Percentiles rank a stretch among this genome's conserved stretches.
Conservation (phyloP, 2,797 vertebrate genomes). For the Chelon auratus region DNA sequence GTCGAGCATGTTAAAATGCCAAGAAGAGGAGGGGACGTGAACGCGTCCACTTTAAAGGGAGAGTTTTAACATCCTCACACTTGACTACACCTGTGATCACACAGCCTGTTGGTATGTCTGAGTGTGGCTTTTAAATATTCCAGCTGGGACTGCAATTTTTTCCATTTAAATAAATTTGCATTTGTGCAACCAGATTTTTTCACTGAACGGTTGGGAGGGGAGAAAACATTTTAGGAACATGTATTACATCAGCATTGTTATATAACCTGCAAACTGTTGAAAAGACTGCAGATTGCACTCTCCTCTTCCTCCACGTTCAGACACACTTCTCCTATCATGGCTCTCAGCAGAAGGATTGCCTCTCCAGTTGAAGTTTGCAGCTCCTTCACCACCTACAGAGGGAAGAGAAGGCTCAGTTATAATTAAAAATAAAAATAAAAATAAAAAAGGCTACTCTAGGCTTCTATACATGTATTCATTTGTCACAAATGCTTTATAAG, state of each 20-base stretch:
- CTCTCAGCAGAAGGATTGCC: conserved; percentile 91
- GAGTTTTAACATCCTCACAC: neutral
- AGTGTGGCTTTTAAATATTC: too few species aligned
- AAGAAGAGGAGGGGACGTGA: too few species aligned
- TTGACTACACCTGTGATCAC: neutral
- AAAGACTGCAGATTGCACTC: conserved; percentile 90
- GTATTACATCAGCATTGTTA: neutral
- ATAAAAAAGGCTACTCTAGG: neutral
- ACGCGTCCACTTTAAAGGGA: neutral
- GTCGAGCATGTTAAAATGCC: too few species aligned
- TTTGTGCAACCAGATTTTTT: neutral
- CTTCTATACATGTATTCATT: neutral
- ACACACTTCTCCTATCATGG: conserved; percentile 93
- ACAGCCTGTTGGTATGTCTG: neutral
- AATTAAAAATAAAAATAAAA: neutral
- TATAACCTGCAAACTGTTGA: conserved; percentile 86
- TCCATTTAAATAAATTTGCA: neutral
- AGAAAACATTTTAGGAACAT: neutral
- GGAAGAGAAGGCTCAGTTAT: conserved; percentile 9
- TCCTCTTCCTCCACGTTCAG: conserved; percentile 93
- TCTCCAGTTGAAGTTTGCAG: conserved; percentile 88
- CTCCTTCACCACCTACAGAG: conserved; percentile 77
- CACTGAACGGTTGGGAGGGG: neutral
- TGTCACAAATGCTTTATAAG: neutral
- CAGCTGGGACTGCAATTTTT: neutral